Evolutionary conservation across 2,113 vertebrate species (phyloP).

Genomic region (Cromileptes altivelis): DNA sequence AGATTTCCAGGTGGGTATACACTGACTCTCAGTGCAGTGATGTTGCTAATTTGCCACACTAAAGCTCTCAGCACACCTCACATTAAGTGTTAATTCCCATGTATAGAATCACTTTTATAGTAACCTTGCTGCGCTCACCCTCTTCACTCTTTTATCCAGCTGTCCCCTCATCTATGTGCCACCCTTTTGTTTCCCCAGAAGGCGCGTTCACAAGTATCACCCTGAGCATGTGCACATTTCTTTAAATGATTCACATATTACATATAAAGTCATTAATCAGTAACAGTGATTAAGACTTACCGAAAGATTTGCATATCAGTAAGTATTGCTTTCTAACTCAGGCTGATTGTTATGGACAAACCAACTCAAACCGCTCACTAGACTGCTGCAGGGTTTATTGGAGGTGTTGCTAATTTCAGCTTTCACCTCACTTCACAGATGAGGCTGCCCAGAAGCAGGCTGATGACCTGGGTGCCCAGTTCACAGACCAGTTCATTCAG

Average conservation of each 20-base stretch:
- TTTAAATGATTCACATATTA: neutral
- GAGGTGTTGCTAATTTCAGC: neutral
- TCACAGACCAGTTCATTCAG: slow-evolving; percentile 94
- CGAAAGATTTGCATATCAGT: neutral
- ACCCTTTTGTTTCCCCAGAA: neutral
- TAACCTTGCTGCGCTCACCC: slow-evolving; percentile 2
- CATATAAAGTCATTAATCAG: neutral
- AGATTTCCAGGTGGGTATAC: neutral
- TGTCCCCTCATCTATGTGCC: slow-evolving; percentile 24
- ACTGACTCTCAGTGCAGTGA: neutral
- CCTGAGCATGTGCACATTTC: slow-evolving; percentile 21
- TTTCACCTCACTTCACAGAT: slow-evolving; percentile 82
- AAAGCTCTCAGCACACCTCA: neutral
- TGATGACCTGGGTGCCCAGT: slow-evolving; percentile 93
- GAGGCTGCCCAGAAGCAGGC: slow-evolving; percentile 90
- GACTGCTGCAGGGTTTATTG: neutral
- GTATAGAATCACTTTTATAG: neutral
- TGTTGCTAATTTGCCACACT: slow-evolving; percentile 4
- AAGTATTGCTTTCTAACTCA: slow-evolving; percentile 2
- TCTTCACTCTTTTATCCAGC: slow-evolving; percentile 5
- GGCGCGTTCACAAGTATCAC: slow-evolving; percentile 48
- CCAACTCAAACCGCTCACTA: slow-evolving; percentile 5
- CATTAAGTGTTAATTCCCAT: neutral
- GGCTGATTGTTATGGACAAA: slow-evolving; percentile 54
- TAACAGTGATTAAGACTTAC: neutral